Conservation (phyloP, 1,140 invertebrate species). For the Ips typographus region DNA sequence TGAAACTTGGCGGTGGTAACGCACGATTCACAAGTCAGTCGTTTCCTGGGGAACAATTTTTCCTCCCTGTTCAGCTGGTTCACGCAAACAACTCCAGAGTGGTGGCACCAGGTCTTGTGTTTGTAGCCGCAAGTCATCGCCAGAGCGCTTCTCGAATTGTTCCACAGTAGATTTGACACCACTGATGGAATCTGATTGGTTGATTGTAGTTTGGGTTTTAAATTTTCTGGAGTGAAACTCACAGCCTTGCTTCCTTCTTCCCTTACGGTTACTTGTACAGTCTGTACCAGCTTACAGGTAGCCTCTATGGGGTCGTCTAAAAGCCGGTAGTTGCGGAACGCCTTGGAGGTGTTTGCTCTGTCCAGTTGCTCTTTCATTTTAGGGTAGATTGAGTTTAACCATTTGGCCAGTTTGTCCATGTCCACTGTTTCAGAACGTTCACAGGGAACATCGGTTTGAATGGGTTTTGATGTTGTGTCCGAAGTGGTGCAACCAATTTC, state of each 20-base stretch:
- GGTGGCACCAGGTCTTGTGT: conserved; percentile 49
- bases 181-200: background rate
- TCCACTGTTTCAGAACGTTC: conserved; percentile 27
- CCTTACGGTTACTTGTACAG: conserved; percentile 30
- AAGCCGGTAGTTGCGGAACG: conserved; percentile 42
- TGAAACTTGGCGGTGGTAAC: conserved; percentile 44
- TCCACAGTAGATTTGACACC: conserved; percentile 40
- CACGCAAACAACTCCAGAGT: conserved; percentile 40
- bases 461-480: conserved; percentile 22
- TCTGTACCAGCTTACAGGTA: conserved; percentile 40
- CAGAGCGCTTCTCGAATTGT: conserved; percentile 44
- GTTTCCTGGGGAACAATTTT: conserved; percentile 39
- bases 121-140: conserved; percentile 43
- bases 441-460: conserved; percentile 40
- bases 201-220: conserved; percentile 14
- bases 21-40: conserved; percentile 43
- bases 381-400: conserved; percentile 45
- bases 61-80: conserved; percentile 39
- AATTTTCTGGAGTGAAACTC: background rate
- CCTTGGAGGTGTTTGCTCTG: conserved; percentile 41
- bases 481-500: conserved; percentile 34
- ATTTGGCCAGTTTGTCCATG: conserved; percentile 45
- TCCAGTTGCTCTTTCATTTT: conserved; percentile 45
- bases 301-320: conserved; percentile 31
- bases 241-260: conserved; percentile 29